Evolutionary conservation across 2,888 invertebrate genomes (phyloP), one percentile per base, ranked within the genome.

Genomic region (Idaea biselata): DNA sequence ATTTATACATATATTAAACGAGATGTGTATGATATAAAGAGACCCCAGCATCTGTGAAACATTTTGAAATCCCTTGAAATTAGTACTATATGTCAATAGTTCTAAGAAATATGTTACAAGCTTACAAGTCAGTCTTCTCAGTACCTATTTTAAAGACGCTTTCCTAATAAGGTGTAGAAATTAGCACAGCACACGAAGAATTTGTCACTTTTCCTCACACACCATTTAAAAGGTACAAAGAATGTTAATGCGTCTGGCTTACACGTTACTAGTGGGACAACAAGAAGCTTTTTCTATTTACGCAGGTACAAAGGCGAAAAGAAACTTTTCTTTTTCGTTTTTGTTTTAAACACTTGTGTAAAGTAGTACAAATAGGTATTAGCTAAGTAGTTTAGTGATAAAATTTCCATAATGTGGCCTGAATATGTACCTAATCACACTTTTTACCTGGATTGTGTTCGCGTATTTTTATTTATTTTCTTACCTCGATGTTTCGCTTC

Each of bases 221-320:
- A 58, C 60, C 57, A 58, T 66, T 68, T 67, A 65, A 66, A 66
- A 70, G 68, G 60, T 63, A 17, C 61, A 55, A 60, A 62, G 61
- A 66, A 68, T 68, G 62, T 67, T 67, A 69, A 71, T 68, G 66
- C 33, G 63, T 65, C 65, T 64, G 59, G 63, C 63, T 58, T 59
- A 57, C 59, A 62, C 60, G 56, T 58, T 60, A 61, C 61, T 58
- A 65, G 68, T 55, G 55, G 55, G 65, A 63, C 64, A 63, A 60
- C 58, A 56, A 63, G 57, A n/a, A n/a, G 56, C 54, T 65, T 58
- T 64, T 60, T 61, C 55, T n/a, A n/a, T n/a, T 25, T 25, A 25
- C 5, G 1, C 5, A 25, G 17, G 59, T 61, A 68, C 63, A 66
- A 70, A 66, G 65, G 62, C 63, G 65, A 70, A 67, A 66, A 61